Conservation (phyloP, 2,888 invertebrate species). For the Smittia aterrima region DNA sequence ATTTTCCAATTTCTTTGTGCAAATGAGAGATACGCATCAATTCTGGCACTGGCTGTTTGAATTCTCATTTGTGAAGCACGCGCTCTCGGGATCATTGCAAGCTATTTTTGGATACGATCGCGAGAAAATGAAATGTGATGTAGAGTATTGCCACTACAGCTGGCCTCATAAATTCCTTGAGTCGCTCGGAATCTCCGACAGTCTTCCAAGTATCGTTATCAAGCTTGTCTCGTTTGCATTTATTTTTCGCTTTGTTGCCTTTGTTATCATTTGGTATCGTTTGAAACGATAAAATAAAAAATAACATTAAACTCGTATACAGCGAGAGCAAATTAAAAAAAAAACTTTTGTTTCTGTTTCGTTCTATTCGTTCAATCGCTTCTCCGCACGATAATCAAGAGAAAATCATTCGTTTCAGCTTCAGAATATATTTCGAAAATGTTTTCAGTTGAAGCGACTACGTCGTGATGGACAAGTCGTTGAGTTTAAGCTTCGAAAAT, state of each 20-base stretch:
- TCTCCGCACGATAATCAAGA: background rate
- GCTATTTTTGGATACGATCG: constrained; percentile 75
- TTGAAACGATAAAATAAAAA: constrained; percentile 55
- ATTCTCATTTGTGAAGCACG: constrained; percentile 62
- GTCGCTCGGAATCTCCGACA: constrained; percentile 65
- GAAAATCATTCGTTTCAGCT: background rate
- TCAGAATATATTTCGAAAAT: background rate
- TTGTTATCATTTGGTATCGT: constrained; percentile 56
- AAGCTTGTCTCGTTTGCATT: constrained; percentile 62
- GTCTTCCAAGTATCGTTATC: constrained; percentile 63
- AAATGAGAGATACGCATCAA: constrained; percentile 73
- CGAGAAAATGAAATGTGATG: constrained; percentile 64
- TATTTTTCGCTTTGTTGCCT: constrained; percentile 60
- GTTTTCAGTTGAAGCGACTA: background rate
- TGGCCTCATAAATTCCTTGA: constrained; percentile 65
- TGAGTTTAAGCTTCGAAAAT: background rate
- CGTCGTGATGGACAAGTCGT: constrained; percentile 1
- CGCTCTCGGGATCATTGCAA: constrained; percentile 72
- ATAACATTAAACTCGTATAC: background rate
- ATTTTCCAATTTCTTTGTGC: constrained; percentile 91
- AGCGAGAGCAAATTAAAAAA: no score
- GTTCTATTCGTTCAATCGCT: background rate
- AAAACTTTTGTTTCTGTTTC: background rate
- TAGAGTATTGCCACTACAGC: constrained; percentile 64
- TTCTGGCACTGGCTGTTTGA: constrained; percentile 83